phyloP scores from a whole-genome alignment of 2,888 invertebrate species.

The Prostheceraeus crozeri region DNA sequence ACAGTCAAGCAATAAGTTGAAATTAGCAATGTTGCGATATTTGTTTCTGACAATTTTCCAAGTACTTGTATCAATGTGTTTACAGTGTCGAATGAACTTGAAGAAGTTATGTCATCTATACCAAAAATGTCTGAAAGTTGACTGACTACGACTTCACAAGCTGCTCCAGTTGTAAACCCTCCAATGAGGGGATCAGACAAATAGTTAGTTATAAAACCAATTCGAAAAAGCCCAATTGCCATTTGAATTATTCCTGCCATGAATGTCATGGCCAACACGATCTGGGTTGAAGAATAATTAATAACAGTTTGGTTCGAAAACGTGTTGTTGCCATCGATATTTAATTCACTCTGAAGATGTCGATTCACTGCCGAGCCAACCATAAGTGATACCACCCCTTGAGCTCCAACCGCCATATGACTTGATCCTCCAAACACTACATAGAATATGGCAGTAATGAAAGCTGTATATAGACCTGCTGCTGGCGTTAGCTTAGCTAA shows the following conservation, averaged over 20 bases:
- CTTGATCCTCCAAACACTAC: slow-evolving; percentile 33
- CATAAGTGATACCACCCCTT: slow-evolving; percentile 37
- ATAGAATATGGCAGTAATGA: slow-evolving; percentile 34
- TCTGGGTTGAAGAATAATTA: too few species aligned
- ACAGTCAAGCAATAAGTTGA: slow-evolving; percentile 44
- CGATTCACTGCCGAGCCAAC: slow-evolving; percentile 29
- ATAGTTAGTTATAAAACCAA: slow-evolving; percentile 53
- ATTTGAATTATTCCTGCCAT: slow-evolving; percentile 36
- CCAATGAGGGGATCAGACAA: slow-evolving; percentile 53
- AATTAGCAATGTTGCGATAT: slow-evolving; percentile 46
- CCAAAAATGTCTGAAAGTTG: slow-evolving; percentile 52
- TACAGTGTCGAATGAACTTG: slow-evolving; percentile 23
- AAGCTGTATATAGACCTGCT: slow-evolving; percentile 35
- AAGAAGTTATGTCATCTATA: slow-evolving; percentile 36
- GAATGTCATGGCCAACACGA: slow-evolving; percentile 31
- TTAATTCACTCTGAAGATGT: too few species aligned
- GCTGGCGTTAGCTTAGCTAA: slow-evolving; percentile 34
- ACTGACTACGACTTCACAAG: slow-evolving; percentile 51
- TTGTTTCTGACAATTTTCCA: slow-evolving; percentile 43
- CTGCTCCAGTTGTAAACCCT: slow-evolving; percentile 52
- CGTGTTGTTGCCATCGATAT: too few species aligned
- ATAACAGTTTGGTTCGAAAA: too few species aligned
- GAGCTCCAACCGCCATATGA: slow-evolving; percentile 35
- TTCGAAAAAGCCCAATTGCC: slow-evolving; percentile 47
- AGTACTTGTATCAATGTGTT: slow-evolving; percentile 47